Base-by-base conservation (phyloP, 2,113 vertebrate genomes). In the Eira barbara region DNA sequence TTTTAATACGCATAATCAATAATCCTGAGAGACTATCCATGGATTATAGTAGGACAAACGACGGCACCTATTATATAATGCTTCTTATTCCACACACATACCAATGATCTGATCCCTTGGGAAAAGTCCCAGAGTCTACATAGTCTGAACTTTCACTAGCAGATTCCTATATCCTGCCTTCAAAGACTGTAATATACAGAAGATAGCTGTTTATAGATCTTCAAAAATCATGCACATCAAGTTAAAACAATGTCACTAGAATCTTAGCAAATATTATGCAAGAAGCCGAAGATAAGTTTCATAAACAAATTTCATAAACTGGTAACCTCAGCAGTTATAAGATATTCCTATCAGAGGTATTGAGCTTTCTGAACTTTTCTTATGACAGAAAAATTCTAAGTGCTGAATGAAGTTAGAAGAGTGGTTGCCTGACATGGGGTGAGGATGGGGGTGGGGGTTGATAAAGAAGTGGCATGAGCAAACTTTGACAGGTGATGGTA, bases 241-340 rank as follows among this genome's bases (percentile, higher is more conserved):
- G 14, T 18, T 55, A 83, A 47, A 76, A 84, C 15, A 67, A 3
- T 31, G 15, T 83, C 36, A 73, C 34, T 45, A 87, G 36, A 67
- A 55, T 82, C 17, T 59, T 67, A 89, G 74, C 76, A 91, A 91
- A 78, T 95, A 78, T 39, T 78, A 49, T 52, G 42, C 5, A 65
- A 59, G 27, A 73, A 67, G 29, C 67, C 12, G 6, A 83, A 73
- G 36, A 52, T 52, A 55, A 52, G 52, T 52, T 52, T 52, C 29
- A 42, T 17, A 7, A 27, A 73, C 4, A 67, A 31, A 39, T 76
- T 61, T 78, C 23, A 67, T 23, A 4, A 79, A 31, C 12, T 74
- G 25, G 13, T 71, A 31, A 65, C 5, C 20, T 15, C 86, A 39
- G 42, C n/a, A 63, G 8, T 31, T 84, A 10, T 3, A 29, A 82